Base-by-base conservation (phyloP, 1,140 invertebrate species). In the Danaus plexippus region DNA sequence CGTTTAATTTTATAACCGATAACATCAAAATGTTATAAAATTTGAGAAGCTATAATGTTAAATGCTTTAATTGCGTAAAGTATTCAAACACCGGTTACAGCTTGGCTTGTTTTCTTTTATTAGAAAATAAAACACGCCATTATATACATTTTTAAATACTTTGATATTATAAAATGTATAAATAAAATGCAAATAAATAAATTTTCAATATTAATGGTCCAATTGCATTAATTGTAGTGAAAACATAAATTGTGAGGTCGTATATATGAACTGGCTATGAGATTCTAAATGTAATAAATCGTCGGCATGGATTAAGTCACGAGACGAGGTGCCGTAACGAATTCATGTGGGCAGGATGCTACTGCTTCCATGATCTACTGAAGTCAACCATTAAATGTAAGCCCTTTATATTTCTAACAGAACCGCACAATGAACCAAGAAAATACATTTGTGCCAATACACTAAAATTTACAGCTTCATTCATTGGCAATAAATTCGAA, bases 21-120 rank as follows among this genome's bases (percentile, higher is more conserved):
- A 61, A 63, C 66, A 68, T 75, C 68, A 69, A 73, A 75, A 57
- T 11, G 61, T 54, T 62, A 66, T 75, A 67, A 75, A 75, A 77
- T 64, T 57, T 59, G 58, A 70, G 64, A 59, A 32, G 22, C 40
- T 50, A 51, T 57, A 44, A 49, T 59, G 45, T 51, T 43, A 55
- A 56, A 52, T 42, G 43, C 41, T 48, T 60, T 52, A 57, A 64
- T 57, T 60, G 43, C 52, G 22, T 52, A 59, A 54, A 47, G 51
- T 57, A 54, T 57, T 43, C 54, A 44, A 57, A 54, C 43, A 54
- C 44, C 52, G 46, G 9, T 50, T 47, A 11, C 32, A 41, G 41
- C 32, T 9, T 44, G 15, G 49, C 15, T 18, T 11, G 7, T 32
- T 22, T 3, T 32, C 22, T 32, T 32, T 32, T 32, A 32, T 32